phyloP scores from a whole-genome alignment of 2,888 invertebrate species.

The Cataglyphis livida region DNA sequence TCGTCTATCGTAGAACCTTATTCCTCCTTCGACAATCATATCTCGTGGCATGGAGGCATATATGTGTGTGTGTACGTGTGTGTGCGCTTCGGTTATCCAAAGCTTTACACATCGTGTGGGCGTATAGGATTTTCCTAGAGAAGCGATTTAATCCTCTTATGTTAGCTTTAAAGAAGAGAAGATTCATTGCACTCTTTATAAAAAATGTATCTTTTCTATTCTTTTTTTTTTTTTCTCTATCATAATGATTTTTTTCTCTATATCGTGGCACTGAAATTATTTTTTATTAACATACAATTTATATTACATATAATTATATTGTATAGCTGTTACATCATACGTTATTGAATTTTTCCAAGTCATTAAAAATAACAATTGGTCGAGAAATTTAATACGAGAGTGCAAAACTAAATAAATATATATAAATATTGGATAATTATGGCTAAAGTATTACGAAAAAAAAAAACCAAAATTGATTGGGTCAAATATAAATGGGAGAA shows the following conservation, averaged over 20 bases:
- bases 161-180: not conserved
- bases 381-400: not conserved
- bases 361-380: not conserved
- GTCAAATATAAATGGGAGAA: not conserved
- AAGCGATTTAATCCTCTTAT: not conserved
- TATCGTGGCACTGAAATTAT: not conserved
- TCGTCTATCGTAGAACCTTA: conserved; percentile 15
- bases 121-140: not conserved
- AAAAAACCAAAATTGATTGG: not conserved
- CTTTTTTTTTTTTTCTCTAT: not conserved
- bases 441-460: not conserved
- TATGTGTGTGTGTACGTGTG: not conserved
- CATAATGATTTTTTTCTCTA: not conserved
- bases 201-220: not conserved
- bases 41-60: not conserved
- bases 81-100: not conserved
- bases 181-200: not conserved
- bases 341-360: not conserved
- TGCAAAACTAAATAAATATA: not conserved
- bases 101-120: not conserved
- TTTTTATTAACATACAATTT: not conserved
- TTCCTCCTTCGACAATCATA: not conserved
- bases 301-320: not conserved
- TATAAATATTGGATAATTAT: not conserved
- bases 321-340: not conserved